phyloP scores from a whole-genome alignment of 2,888 invertebrate genomes.

The Crematogaster levior region DNA sequence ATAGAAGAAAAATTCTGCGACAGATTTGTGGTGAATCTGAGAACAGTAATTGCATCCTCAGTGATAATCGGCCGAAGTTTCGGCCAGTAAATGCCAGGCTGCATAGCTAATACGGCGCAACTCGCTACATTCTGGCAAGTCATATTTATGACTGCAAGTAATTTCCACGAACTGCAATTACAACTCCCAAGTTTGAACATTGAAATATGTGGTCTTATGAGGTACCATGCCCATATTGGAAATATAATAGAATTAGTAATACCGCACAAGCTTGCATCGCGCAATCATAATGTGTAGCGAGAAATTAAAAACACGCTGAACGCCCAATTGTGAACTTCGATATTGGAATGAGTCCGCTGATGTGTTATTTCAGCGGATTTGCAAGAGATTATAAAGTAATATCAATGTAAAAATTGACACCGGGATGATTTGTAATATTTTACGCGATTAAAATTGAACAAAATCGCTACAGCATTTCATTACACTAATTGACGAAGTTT shows the following conservation, averaged over 20 bases:
- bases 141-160: constrained; percentile 55
- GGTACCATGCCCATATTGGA: constrained; percentile 32
- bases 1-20: neutral
- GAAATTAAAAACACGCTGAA: constrained; percentile 5
- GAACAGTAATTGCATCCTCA: constrained; percentile 4
- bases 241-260: constrained; percentile 42
- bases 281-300: constrained; percentile 1
- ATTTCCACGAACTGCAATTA: constrained; percentile 55
- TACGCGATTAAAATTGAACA: constrained; percentile 17
- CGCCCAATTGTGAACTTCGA: neutral
- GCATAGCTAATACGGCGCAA: constrained; percentile 26
- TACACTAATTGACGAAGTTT: constrained; percentile 39
- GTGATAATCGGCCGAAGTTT: constrained; percentile 37
- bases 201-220: constrained; percentile 50
- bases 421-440: neutral
- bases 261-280: constrained; percentile 16
- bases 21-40: neutral
- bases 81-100: constrained; percentile 6
- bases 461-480: neutral
- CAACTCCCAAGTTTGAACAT: constrained; percentile 49
- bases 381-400: neutral
- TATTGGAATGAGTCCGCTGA: neutral
- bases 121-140: constrained; percentile 26
- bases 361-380: neutral
- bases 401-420: constrained; percentile 8